Conservation (phyloP, 2,113 vertebrate genomes). For the Oceanodroma tethys region DNA sequence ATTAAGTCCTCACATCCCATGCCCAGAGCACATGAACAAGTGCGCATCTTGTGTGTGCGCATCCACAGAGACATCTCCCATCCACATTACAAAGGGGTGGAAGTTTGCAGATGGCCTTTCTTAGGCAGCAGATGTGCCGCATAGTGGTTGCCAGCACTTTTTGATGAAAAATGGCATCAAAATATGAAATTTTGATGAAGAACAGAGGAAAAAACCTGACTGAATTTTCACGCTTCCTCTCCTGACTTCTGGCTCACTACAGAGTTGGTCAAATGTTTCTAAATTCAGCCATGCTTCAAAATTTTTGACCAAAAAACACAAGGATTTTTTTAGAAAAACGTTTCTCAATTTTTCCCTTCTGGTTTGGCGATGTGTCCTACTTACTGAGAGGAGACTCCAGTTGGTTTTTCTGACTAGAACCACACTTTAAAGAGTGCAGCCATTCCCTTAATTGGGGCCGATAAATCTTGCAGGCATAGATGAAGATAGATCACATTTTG, state of each 20-base stretch:
- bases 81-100: accelerated
- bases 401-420: slow-evolving; percentile 44
- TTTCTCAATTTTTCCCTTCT: slow-evolving; percentile 55
- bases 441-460: not conserved
- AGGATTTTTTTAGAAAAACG: not conserved
- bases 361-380: slow-evolving; percentile 40
- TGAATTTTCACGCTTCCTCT: not conserved
- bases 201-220: not conserved
- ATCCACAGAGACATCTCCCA: not conserved
- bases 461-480: slow-evolving; percentile 39
- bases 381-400: slow-evolving; percentile 30
- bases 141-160: not conserved
- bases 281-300: slow-evolving; percentile 19
- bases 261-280: slow-evolving; percentile 16
- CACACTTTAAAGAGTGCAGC: slow-evolving; percentile 2
- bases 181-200: not conserved
- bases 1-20: not conserved
- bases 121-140: not conserved
- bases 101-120: not conserved
- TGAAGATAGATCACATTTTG: slow-evolving; percentile 60
- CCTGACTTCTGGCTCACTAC: not conserved
- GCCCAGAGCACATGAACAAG: not conserved
- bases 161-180: not conserved
- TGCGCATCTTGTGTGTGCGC: not conserved
- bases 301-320: slow-evolving; percentile 34